Base-by-base conservation (phyloP, 2,888 invertebrate species). In the Caenorhabditis auriculariae region DNA sequence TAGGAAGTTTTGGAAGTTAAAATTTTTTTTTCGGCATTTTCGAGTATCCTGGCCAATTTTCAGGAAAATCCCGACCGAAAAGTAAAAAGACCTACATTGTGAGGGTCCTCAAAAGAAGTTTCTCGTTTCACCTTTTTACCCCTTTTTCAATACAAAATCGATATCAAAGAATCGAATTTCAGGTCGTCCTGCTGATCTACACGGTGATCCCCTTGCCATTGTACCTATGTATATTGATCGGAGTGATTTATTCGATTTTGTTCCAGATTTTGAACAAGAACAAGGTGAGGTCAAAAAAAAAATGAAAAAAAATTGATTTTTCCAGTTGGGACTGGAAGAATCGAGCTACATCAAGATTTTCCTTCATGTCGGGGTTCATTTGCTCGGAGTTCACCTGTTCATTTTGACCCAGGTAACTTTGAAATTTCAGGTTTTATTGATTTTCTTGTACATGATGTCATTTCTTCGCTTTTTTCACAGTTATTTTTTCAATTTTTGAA, bases 171-270 rank as follows among this genome's bases (percentile, higher is more conserved):
- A 32, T 23, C 23, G 7, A 39, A 82, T 87, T 91, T 58, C 90
- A 92, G 86, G 89, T 93, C 68, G 86, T 95, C 50, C 86, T 94
- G 69, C 86, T 94, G 72, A 89, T 94, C 81, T 95, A 95, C 83
- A 93, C 94, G 37, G 88, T 93, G 67, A 88, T 94, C 74, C 94
- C 94, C 26, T 86, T 95, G 85, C 91, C 91, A 54, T 85, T 95
- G 44, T 93, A 90, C 86, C 86, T 89, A 76, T 90, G 91, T 82
- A 88, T 91, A 56, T 85, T 88, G 44, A 88, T 91, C 77, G 90
- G 91, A 63, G 85, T 89, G 60, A 80, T 88, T 44, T 93, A 92
- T 84, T 92, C 93, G n/a, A 84, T 90, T 60, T 83, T 88, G 32
- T 93, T 92, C 84, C 93, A 94, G 85, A 84, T 88, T 51, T 85